These are phyloP conservation scores for Peromyscus attwateri DNA, from an alignment of 2,797 vertebrate genomes.

Conservation along the genomic window DNA sequence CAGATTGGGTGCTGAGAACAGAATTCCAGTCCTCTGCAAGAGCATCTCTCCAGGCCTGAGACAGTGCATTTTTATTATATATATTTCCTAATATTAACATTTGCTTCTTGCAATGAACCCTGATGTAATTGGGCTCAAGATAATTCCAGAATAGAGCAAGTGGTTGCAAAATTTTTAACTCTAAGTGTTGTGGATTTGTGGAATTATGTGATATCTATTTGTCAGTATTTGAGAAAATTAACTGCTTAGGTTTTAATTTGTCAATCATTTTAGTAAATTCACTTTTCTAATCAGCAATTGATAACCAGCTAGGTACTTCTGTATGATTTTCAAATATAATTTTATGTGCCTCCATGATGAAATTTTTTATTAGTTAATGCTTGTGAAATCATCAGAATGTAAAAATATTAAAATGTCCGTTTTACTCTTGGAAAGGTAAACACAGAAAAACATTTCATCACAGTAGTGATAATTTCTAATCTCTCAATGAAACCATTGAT, in stretches of 20 bases:
- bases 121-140: not conserved
- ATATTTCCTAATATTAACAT: not conserved
- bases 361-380: not conserved
- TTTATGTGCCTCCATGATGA: not conserved
- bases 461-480: not conserved
- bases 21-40: not conserved
- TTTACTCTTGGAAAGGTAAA: slow-evolving; percentile 8
- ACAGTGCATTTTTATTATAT: not conserved
- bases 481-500: not conserved
- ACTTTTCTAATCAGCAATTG: not conserved
- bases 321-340: not conserved
- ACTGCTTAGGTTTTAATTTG: not conserved
- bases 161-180: not conserved
- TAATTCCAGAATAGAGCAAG: not conserved
- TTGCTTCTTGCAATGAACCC: not conserved
- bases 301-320: not conserved
- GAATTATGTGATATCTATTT: not conserved
- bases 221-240: not conserved
- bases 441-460: not conserved
- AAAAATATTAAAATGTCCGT: not conserved
- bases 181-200: not conserved
- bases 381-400: not conserved
- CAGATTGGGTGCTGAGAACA: too few relatives aligned
- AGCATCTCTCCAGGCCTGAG: not conserved
- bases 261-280: not conserved